Evolutionary conservation across 2,888 invertebrate genomes (phyloP), one percentile per base, ranked within the genome.

Genomic region (Caenorhabditis sulstoni): DNA sequence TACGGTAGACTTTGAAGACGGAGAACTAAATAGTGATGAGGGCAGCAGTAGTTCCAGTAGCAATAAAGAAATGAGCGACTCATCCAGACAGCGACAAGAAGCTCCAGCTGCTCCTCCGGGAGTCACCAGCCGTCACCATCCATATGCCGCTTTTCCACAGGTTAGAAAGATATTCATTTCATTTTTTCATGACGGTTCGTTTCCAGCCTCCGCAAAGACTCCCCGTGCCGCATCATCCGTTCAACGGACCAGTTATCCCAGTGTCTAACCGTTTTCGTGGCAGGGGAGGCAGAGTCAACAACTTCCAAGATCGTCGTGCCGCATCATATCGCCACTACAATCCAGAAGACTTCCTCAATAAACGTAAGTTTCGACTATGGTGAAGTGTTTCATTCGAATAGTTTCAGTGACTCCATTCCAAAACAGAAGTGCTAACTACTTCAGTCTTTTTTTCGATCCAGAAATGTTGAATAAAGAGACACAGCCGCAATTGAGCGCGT

Each of bases 381-480:
- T 9, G 14, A 52, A 52, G 2, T 23, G 23, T 52, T 16, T 23
- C 29, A 29, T 29, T 29, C 7, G 3, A 29, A 29, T 55, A 29
- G 7, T 18, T 64, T 53, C 55, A 65, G 65, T 55, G 16, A 22
- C 14, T 3, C 11, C 35, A 41, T 41, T 44, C 12, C 18, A 16
- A 14, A 35, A 11, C 29, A 29, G 4, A 3, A 29, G 29, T 29
- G 65, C 45, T 8, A 5, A 3, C 1, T 45, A 18, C 45, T 45
- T 12, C 18, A 55, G 65, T 45, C 45, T 67, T 16, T 49, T 58
- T 16, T 16, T 67, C 0, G 67, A 67, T 41, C 67, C 67, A 1
- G 18, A 58, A 5, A 5, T 29, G 29, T 29, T 7, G 3, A 29
- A 3, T 29, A 7, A 29, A 3, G 4, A 29, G 7, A 5, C 29